Evolutionary conservation across 2,888 invertebrate species (phyloP), one percentile per base, ranked within the genome.

Genomic region (Heliothis peltigera): DNA sequence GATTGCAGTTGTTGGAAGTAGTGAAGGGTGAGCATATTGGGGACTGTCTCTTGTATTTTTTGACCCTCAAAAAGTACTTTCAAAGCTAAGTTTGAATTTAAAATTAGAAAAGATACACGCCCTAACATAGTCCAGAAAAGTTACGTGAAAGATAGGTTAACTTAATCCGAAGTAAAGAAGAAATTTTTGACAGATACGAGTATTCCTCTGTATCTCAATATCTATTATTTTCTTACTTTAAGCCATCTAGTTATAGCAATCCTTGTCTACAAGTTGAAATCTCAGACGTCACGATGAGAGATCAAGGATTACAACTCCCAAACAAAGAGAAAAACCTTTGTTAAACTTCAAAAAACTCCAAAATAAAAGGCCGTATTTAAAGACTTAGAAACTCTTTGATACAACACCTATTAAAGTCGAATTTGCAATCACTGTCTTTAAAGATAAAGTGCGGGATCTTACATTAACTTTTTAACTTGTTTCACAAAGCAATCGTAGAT

Each of bases 281-380:
- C 48, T 46, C 43, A 15, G 25, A 19, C 57, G 18, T 7, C 32
- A n/a, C 22, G 25, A 53, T 59, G 62, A 70, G 62, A 63, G 22
- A 18, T 1, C 3, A 32, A 52, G 51, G 63, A 70, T 75, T 75
- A 75, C 58, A 63, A n/a, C 19, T 17, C 22, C 8, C 43, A 74
- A 71, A 62, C 54, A 68, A 46, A 61, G 21, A n/a, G 15, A 8
- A 15, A 32, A 69, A 21, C n/a, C 39, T 8, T 43, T 51, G 15
- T 22, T 57, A 52, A 54, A 72, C 54, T 72, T 75, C 54, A 75
- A 71, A 69, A 69, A 74, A 46, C 28, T 44, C 19, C 18, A n/a
- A 51, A 10, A 49, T 68, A 43, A 39, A 32, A 35, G 43, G 21
- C 17, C 12, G 28, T 42, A 48, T 53, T 43, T 68, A 8, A 53